phyloP scores from a whole-genome alignment of 2,797 vertebrate species.

The Rhabdophis nuchalis region DNA sequence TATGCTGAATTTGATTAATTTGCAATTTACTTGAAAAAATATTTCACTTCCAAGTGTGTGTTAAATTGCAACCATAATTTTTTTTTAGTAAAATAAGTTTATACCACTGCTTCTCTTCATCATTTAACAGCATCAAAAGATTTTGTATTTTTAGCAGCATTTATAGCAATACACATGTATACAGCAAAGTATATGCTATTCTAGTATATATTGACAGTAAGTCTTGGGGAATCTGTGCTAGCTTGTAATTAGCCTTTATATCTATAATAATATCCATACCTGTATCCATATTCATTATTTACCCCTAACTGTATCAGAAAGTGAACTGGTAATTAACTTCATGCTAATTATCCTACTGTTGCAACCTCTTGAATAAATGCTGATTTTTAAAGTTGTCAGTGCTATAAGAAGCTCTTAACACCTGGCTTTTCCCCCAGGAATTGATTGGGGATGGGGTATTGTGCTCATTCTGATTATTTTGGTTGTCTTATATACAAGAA shows the following conservation, averaged over 20 bases:
- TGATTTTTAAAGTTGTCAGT: background rate
- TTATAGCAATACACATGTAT: background rate
- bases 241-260: conserved; percentile 42
- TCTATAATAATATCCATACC: background rate
- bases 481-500: background rate
- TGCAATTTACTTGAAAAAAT: background rate
- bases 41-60: background rate
- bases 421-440: conserved; percentile 39
- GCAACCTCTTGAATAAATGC: conserved; percentile 43
- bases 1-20: background rate
- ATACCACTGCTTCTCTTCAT: background rate
- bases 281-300: background rate
- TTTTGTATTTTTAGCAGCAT: background rate
- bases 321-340: conserved; percentile 35
- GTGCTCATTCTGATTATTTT: background rate
- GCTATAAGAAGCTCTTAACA: conserved; percentile 23
- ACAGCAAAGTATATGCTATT: background rate
- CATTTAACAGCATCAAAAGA: background rate
- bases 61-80: background rate
- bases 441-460: background rate
- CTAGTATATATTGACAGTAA: conserved; percentile 15
- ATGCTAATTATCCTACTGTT: conserved; percentile 43
- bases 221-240: conserved; percentile 32
- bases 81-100: background rate
- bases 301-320: conserved; percentile 25